These are phyloP conservation scores for Eilema depressum DNA, from an alignment of 2,888 invertebrate species.

Conservation along the genomic window DNA sequence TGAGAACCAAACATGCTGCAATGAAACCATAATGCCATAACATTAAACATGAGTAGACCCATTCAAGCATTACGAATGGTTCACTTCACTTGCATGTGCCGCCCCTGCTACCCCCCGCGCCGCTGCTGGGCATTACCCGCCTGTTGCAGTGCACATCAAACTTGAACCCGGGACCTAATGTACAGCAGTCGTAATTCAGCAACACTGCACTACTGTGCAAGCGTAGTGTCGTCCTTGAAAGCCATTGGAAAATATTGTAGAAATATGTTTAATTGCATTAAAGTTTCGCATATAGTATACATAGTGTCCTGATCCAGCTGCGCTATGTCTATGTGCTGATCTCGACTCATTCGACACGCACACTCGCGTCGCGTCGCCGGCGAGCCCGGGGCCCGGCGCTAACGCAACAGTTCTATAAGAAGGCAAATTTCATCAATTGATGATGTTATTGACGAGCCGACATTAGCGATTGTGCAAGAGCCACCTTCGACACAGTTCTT, in stretches of 20 bases:
- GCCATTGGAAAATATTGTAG: background rate
- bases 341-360: background rate
- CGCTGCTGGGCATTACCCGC: no score
- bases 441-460: constrained; percentile 4
- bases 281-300: background rate
- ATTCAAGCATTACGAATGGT: no score
- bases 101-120: no score
- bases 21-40: no score
- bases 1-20: no score
- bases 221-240: background rate
- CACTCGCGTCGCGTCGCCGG: background rate
- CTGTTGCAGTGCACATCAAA: background rate
- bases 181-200: background rate
- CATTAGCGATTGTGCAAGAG: constrained; percentile 9
- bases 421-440: background rate
- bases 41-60: no score
- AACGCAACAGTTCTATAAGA: background rate
- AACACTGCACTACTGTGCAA: background rate
- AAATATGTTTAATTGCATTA: background rate
- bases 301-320: background rate
- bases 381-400: background rate
- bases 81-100: no score
- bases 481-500: no score
- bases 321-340: background rate
- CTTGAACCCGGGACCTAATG: background rate